Base-by-base conservation (phyloP, 2,888 invertebrate species). In the Hirtodrosophila duncani region DNA sequence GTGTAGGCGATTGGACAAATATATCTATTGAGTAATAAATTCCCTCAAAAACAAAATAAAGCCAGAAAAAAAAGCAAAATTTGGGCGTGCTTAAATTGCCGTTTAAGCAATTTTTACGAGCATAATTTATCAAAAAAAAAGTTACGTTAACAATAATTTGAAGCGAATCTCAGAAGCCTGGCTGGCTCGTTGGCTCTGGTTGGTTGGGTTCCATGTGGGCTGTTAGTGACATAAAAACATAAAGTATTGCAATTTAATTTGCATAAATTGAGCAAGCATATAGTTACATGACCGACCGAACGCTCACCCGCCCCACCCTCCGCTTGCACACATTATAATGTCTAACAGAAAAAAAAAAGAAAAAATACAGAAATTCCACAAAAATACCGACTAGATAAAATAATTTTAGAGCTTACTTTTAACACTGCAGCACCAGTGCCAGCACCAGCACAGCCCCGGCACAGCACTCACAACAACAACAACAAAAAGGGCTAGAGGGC, bases 101-200 rank as follows among this genome's bases (percentile, higher is more conserved):
- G 63, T 66, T 80, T 70, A 70, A 70, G 71, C 74, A 55, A 63
- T 79, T 77, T 75, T 79, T 79, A 77, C 67, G 77, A 66, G 67
- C 77, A 70, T 70, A 62, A 77, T 79, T 77, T 77, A 77, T 77
- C 77, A 77, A 74, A n/a, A n/a, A n/a, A n/a, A n/a, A n/a, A 74
- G 78, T 77, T 69, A 64, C 52, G 69, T 77, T 77, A 69, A 77
- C 77, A 69, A 74, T 74, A 77, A 72, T 63, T 57, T 49, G 46
- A 30, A 36, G n/a, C 49, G 41, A 45, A 24, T 30, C 14, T 42
- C 23, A 45, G 17, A 4, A 7, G 6, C 18, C 21, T 9, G 14
- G n/a, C n/a, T n/a, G n/a, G n/a, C n/a, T n/a, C n/a, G n/a, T n/a
- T n/a, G n/a, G n/a, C n/a, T n/a, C n/a, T n/a, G n/a, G n/a, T n/a